Percentiles rank a stretch among this genome's conserved stretches.
Evolutionary conservation across 1,140 invertebrate genomes (phyloP).

Genomic region (Spodoptera litura): DNA sequence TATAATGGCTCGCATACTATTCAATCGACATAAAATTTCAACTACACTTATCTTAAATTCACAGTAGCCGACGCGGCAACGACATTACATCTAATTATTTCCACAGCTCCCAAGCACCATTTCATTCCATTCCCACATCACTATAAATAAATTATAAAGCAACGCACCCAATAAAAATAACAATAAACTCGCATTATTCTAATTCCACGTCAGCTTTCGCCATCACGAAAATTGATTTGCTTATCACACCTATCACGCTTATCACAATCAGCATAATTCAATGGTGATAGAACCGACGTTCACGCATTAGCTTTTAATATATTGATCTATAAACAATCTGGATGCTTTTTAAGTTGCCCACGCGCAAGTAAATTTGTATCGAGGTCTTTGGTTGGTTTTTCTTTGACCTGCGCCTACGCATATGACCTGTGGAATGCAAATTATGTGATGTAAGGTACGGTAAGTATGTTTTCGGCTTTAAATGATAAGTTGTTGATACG

Average conservation of each 20-base stretch:
- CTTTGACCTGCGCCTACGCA: conserved; percentile 55
- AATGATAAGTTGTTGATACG: conserved; percentile 7
- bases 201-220: conserved; percentile 39
- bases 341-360: conserved; percentile 14
- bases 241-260: conserved; percentile 10
- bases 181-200: conserved; percentile 43
- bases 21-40: too few relatives aligned
- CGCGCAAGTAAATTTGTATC: conserved; percentile 29
- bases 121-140: background rate
- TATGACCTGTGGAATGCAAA: conserved; percentile 62
- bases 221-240: conserved; percentile 42
- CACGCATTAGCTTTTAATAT: conserved; percentile 42
- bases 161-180: conserved; percentile 31
- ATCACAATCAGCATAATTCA: conserved; percentile 20
- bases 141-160: conserved; percentile 21
- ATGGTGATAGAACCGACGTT: conserved; percentile 30
- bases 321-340: conserved; percentile 44
- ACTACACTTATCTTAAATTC: too few relatives aligned
- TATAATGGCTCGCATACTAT: too few relatives aligned
- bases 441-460: conserved; percentile 44
- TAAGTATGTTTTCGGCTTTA: conserved; percentile 19
- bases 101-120: background rate
- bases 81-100: too few relatives aligned
- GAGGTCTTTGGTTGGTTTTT: conserved; percentile 15
- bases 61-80: too few relatives aligned